These are phyloP conservation scores for Psilopsiagon aurifrons DNA, from an alignment of 2,113 vertebrate genomes.

Conservation along the genomic window DNA sequence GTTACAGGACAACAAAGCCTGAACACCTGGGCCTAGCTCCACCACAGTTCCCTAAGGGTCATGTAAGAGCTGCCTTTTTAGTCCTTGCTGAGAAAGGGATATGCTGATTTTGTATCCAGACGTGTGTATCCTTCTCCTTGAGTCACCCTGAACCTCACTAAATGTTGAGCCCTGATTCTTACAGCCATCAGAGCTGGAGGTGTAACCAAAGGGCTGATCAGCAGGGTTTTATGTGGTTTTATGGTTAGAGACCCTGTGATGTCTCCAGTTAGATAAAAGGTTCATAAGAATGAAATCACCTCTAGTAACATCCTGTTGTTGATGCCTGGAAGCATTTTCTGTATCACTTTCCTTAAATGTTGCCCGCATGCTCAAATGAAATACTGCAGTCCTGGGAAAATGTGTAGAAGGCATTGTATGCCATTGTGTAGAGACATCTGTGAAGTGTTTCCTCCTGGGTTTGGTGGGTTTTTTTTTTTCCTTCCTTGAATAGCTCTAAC, in stretches of 20 bases:
- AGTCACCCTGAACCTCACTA: neutral
- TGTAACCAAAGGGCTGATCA: neutral
- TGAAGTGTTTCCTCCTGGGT: accelerated
- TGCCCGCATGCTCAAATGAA: neutral
- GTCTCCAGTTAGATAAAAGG: neutral
- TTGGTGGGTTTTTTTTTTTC: neutral
- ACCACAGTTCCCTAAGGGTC: neutral
- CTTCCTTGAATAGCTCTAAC: neutral
- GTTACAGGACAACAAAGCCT: neutral
- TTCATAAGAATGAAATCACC: neutral
- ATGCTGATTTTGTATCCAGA: neutral
- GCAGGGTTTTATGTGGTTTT: neutral
- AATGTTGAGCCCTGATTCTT: neutral
- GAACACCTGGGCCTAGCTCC: neutral
- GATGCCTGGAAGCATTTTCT: neutral
- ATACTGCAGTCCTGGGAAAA: accelerated
- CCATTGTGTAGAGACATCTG: no score
- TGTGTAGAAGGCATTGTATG: neutral
- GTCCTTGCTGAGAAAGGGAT: neutral
- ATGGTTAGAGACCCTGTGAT: neutral
- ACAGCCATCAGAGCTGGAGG: neutral
- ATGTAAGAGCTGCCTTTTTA: neutral
- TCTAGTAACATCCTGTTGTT: neutral
- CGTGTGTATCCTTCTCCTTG: neutral
- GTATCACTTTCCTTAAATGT: neutral